Evolutionary conservation across 2,113 vertebrate genomes (phyloP), one percentile per base, ranked within the genome.

Genomic region (Neomonachus schauinslandi): DNA sequence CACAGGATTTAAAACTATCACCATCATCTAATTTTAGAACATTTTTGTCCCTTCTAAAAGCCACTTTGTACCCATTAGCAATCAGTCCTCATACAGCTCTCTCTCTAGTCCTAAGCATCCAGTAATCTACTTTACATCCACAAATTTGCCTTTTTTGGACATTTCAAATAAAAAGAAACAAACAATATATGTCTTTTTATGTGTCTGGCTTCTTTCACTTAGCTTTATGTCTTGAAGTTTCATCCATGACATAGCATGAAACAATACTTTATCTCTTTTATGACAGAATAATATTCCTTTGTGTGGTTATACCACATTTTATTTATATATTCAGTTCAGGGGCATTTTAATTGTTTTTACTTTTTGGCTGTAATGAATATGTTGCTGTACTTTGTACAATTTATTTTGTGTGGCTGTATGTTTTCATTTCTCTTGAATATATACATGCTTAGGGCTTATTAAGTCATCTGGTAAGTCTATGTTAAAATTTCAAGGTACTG

Each of bases 401-500:
- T 49, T 14, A 22, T 84, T 91, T 90, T 65, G 19, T 72, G 36
- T 80, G 24, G 49, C 36, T 39, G 1, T 71, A 53, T 87, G 71
- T 76, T 36, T 77, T 84, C 18, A 88, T n/a, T 69, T 31, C 15
- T 83, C 24, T 90, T 87, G 51, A 82, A 51, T 87, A 88, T 21
- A 33, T 36, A 26, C 15, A 31, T 46, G 67, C 1, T 1, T 63
- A 3, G 18, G 19, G 22, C 7, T 76, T 95, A 33, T 5, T 90
- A 28, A 77, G 9, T 82, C 21, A 33, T 65, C 57, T 92, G 24
- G 7, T 46, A 89, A 36, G 13, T 39, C 12, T 81, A 2, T 65
- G 57, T 90, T 90, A 82, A 96, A 83, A 71, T 55, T 92, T 42
- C 84, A 46, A 69, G 33, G 90, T 92, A 26, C 42, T 65, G 14